A percentile compares a stretch with the other conserved stretches of the same genome.
Conservation (phyloP, 2,797 vertebrate genomes). For the Euphonia xanthogaster region DNA sequence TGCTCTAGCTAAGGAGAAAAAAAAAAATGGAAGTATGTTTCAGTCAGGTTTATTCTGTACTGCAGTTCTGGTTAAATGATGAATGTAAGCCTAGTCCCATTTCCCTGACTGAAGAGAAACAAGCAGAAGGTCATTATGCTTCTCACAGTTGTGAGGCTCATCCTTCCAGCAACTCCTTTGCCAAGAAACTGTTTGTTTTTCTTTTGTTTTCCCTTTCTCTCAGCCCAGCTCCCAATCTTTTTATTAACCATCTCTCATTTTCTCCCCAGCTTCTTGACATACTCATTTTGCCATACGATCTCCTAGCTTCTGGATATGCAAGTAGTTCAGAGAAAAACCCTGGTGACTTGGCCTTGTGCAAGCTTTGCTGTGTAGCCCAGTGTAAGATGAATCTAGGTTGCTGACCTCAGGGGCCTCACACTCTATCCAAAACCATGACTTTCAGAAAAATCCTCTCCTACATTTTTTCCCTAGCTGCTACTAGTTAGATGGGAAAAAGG, state of each 20-base stretch:
- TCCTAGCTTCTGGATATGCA: background rate
- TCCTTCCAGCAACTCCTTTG: background rate
- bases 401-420: background rate
- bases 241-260: background rate
- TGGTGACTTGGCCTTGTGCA: background rate
- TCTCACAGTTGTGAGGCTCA: background rate
- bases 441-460: background rate
- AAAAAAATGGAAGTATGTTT: background rate
- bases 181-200: conserved; percentile 6
- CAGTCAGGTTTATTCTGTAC: background rate
- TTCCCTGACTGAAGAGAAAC: conserved; percentile 6
- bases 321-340: background rate
- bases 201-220: conserved; percentile 8
- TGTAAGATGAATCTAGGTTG: background rate
- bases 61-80: background rate
- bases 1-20: background rate
- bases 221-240: background rate
- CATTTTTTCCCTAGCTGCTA: background rate
- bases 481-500: background rate
- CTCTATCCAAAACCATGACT: background rate
- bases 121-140: conserved; percentile 24
- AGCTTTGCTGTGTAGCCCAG: background rate
- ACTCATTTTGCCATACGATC: background rate
- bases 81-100: background rate
- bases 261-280: background rate